Evolutionary conservation across 2,113 vertebrate species (phyloP).

Genomic region (Anser cygnoides): DNA sequence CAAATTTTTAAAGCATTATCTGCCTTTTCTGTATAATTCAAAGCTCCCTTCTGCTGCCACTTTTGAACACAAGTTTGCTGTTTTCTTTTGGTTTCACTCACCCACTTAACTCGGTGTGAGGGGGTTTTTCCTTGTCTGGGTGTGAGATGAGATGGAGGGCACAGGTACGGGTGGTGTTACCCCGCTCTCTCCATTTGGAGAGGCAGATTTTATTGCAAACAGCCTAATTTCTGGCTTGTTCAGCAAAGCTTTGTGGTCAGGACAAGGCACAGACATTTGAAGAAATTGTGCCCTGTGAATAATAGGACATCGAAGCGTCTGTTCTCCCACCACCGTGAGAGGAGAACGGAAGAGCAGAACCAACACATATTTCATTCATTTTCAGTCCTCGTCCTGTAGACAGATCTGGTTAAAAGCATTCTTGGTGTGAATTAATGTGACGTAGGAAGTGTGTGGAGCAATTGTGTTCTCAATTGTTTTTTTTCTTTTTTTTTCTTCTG

Average conservation of each 20-base stretch:
- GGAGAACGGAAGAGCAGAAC: neutral
- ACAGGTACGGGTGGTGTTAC: neutral
- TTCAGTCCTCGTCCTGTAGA: neutral
- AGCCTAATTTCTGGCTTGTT: neutral
- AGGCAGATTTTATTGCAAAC: neutral
- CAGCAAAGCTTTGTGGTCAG: neutral
- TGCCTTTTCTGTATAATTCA: neutral
- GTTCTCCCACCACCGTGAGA: accelerated
- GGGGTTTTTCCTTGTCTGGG: neutral
- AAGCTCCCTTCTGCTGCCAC: neutral
- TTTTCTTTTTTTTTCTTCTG: neutral
- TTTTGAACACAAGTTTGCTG: neutral
- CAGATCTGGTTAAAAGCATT: slow-evolving; percentile 23
- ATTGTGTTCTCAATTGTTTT: neutral
- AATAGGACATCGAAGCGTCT: neutral
- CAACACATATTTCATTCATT: neutral
- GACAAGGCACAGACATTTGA: neutral
- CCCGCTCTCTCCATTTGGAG: neutral
- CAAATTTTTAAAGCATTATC: neutral
- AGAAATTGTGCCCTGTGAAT: neutral
- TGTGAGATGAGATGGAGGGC: neutral
- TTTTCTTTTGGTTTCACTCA: neutral
- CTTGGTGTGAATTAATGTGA: neutral
- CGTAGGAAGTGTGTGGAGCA: neutral
- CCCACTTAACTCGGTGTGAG: neutral